These are phyloP conservation scores for Gadus macrocephalus DNA, from an alignment of 2,113 vertebrate genomes.

Conservation along the genomic window DNA sequence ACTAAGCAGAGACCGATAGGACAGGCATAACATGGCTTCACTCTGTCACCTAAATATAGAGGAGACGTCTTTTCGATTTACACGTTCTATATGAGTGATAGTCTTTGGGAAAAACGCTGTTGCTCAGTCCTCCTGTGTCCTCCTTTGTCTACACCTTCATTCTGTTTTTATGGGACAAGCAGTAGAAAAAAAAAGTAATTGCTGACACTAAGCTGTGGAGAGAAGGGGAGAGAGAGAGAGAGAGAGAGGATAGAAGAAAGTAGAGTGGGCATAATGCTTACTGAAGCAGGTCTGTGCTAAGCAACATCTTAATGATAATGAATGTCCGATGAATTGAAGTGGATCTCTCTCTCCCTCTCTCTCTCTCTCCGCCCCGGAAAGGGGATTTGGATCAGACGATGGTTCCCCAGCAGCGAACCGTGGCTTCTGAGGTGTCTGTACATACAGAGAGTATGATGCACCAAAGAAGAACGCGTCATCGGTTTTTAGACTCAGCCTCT, in stretches of 20 bases:
- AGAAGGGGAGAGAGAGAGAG: slow-evolving; percentile 3
- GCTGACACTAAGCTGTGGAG: slow-evolving; percentile 37
- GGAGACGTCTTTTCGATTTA: too few species aligned
- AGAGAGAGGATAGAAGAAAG: slow-evolving; percentile 9
- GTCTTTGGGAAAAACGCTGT: too few species aligned
- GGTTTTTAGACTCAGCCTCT: neutral
- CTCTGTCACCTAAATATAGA: neutral
- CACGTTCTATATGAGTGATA: too few species aligned
- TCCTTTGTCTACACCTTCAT: too few species aligned
- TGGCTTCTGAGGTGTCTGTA: too few species aligned
- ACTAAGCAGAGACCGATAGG: too few species aligned
- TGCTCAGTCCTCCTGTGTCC: too few species aligned
- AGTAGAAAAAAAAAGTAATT: slow-evolving; percentile 47
- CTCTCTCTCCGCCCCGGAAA: slow-evolving; percentile 16
- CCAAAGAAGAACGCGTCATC: slow-evolving; percentile 13
- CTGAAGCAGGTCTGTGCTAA: slow-evolving; percentile 49
- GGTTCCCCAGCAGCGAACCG: too few species aligned
- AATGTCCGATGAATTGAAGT: slow-evolving; percentile 42
- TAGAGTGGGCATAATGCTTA: slow-evolving; percentile 54
- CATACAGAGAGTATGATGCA: slow-evolving; percentile 19
- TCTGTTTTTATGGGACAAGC: slow-evolving; percentile 33
- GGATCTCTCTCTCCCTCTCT: neutral
- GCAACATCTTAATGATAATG: slow-evolving; percentile 60
- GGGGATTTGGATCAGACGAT: too few species aligned
- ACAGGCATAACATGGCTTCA: too few species aligned